These are phyloP conservation scores for Serripes groenlandicus DNA, from an alignment of 2,888 invertebrate genomes.

Conservation along the genomic window DNA sequence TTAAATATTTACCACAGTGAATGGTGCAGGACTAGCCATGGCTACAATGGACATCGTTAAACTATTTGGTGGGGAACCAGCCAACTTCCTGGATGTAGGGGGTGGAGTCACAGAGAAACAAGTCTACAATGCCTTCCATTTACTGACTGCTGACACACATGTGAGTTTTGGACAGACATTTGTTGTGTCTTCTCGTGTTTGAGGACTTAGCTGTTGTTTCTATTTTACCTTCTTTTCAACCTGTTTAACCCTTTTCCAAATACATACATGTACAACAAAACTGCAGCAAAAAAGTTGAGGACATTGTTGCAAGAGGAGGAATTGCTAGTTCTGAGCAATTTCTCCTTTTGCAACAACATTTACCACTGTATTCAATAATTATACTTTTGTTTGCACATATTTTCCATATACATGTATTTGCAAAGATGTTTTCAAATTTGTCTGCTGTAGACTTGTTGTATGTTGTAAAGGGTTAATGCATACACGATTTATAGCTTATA, in stretches of 20 bases:
- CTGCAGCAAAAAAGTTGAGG: background rate
- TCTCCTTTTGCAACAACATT: background rate
- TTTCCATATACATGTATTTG: too few relatives aligned
- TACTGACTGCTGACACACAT: conserved; percentile 91
- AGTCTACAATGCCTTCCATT: conserved; percentile 96
- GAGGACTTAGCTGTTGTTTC: too few relatives aligned
- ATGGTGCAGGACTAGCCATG: conserved; percentile 99
- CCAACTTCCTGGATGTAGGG: conserved; percentile 99
- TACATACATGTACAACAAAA: too few relatives aligned
- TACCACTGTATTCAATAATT: background rate
- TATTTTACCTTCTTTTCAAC: too few relatives aligned
- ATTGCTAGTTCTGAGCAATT: conserved; percentile 1
- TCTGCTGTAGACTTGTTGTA: too few relatives aligned
- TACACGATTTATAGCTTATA: too few relatives aligned
- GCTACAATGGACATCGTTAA: conserved; percentile 99
- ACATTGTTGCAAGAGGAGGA: background rate
- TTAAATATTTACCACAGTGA: too few relatives aligned
- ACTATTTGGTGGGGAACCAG: conserved; percentile 97
- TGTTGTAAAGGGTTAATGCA: too few relatives aligned
- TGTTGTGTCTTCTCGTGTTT: too few relatives aligned
- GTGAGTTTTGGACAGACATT: conserved; percentile 77
- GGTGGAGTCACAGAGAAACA: conserved; percentile 98
- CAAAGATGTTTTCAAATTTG: too few relatives aligned
- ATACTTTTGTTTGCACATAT: too few relatives aligned
- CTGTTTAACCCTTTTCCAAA: too few relatives aligned